Evolutionary conservation across 2,113 vertebrate genomes (phyloP).

Genomic region (Pyxicephalus adspersus): DNA sequence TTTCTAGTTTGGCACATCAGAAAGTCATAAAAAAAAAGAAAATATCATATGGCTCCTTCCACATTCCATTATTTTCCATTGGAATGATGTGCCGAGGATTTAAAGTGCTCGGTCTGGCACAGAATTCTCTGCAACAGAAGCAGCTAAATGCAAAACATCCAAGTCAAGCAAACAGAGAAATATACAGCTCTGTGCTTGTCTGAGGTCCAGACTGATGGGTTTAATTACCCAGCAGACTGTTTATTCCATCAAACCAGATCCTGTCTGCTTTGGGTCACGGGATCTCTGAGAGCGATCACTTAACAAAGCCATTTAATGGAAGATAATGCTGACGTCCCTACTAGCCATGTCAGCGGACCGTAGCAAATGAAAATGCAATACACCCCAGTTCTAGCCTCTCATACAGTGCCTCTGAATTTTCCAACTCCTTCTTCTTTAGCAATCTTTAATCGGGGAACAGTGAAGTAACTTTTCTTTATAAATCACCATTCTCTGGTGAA

Average conservation of each 20-base stretch:
- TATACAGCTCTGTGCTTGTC: neutral
- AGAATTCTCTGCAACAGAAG: conserved; percentile 2
- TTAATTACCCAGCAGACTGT: conserved; percentile 7
- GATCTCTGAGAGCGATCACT: no score
- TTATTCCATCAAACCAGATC: neutral
- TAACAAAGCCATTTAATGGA: neutral
- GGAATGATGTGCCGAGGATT: conserved; percentile 59
- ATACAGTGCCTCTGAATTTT: neutral
- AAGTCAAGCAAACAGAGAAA: neutral
- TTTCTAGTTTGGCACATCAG: conserved; percentile 66
- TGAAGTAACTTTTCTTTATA: no score
- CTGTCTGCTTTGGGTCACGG: no score
- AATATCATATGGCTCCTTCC: conserved; percentile 57
- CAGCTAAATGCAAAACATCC: conserved; percentile 32
- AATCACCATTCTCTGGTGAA: no score
- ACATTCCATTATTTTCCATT: conserved; percentile 55
- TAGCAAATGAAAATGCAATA: neutral
- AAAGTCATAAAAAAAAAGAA: conserved; percentile 42
- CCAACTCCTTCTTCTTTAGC: neutral
- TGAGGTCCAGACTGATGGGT: neutral
- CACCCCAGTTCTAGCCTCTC: neutral
- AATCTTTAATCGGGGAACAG: no score
- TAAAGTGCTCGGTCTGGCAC: conserved; percentile 50
- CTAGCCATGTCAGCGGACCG: neutral
- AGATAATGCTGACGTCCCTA: neutral